Evolutionary conservation across 2,113 vertebrate genomes (phyloP).

Genomic region (Scartelaos histophorus): DNA sequence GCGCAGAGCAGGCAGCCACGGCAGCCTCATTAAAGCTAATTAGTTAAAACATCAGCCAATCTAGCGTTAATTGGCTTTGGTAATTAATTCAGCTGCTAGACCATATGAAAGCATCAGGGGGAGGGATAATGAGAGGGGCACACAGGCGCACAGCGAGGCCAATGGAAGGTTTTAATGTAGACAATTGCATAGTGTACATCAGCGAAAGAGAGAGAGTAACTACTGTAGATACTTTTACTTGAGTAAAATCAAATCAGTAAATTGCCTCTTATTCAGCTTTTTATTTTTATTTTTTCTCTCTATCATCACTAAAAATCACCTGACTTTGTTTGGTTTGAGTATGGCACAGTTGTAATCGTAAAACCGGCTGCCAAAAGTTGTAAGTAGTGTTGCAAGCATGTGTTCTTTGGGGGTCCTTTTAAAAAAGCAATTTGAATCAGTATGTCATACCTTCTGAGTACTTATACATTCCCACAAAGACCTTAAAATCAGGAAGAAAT

Average conservation of each 20-base stretch:
- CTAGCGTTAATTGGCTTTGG: constrained; percentile 99
- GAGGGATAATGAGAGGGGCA: constrained; percentile 51
- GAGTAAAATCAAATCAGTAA: background rate
- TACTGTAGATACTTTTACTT: background rate
- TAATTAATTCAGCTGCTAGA: constrained; percentile 97
- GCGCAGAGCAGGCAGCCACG: constrained; percentile 89
- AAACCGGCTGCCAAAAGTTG: background rate
- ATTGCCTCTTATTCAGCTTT: too few species aligned
- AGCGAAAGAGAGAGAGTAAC: background rate
- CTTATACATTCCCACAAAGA: too few species aligned
- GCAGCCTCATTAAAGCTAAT: constrained; percentile 98
- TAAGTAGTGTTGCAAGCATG: too few species aligned
- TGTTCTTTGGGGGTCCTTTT: too few species aligned
- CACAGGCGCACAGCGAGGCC: constrained; percentile 13
- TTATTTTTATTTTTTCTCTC: background rate
- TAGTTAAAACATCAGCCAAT: constrained; percentile 99
- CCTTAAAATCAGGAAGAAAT: background rate
- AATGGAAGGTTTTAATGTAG: background rate
- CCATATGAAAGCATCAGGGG: constrained; percentile 79
- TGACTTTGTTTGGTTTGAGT: background rate
- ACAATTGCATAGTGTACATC: background rate
- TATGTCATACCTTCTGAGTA: too few species aligned
- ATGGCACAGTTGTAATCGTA: background rate
- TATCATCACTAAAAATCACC: background rate
- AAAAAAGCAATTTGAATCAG: too few species aligned